Evolutionary conservation across 2,113 vertebrate genomes (phyloP).

Genomic region (Pipa parva): DNA sequence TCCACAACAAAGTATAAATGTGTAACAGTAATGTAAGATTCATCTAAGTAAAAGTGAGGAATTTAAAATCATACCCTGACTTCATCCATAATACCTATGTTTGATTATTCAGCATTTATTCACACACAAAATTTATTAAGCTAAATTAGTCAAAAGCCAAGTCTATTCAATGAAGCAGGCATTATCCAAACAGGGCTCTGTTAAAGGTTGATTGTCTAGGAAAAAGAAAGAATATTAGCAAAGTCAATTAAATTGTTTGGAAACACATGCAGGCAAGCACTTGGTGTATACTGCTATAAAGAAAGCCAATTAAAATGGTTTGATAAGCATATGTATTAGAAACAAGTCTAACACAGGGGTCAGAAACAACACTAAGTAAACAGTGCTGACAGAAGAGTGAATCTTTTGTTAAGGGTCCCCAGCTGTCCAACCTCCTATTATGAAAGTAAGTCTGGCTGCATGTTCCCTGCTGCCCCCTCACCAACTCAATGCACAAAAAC

Average conservation of each 20-base stretch:
- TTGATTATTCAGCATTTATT: neutral
- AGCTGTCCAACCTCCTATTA: conserved; percentile 84
- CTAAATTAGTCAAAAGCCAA: neutral
- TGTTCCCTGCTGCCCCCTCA: conserved; percentile 69
- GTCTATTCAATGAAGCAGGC: neutral
- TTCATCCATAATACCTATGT: no score
- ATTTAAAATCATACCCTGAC: no score
- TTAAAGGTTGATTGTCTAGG: conserved; percentile 20
- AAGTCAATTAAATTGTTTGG: conserved; percentile 67
- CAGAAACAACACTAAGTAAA: conserved; percentile 82
- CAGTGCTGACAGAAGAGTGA: conserved; percentile 73
- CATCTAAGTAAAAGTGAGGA: no score
- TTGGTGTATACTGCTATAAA: conserved; percentile 47
- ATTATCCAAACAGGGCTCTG: neutral
- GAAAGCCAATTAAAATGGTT: conserved; percentile 69
- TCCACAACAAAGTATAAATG: no score
- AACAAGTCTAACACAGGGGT: conserved; percentile 62
- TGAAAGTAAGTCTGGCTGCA: conserved; percentile 75
- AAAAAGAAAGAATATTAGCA: conserved; percentile 48
- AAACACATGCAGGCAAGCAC: conserved; percentile 46
- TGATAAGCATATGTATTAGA: conserved; percentile 66
- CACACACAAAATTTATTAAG: neutral
- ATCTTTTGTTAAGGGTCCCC: conserved; percentile 75
- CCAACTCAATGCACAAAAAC: conserved; percentile 81
- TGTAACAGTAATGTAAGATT: no score